These are phyloP conservation scores for Florisuga fusca DNA, from an alignment of 2,797 vertebrate species.

Conservation along the genomic window DNA sequence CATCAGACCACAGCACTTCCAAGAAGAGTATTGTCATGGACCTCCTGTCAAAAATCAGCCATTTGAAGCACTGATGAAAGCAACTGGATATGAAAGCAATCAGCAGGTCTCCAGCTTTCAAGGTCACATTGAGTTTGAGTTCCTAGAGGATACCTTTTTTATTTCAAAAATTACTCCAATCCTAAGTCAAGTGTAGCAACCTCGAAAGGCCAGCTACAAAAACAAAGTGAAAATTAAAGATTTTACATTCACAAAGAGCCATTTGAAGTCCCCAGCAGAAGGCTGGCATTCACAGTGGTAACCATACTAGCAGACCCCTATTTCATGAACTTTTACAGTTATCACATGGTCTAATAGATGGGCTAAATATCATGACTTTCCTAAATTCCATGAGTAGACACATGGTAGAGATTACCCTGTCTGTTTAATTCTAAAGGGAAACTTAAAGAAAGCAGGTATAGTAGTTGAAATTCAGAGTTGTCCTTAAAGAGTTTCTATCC, in stretches of 20 bases:
- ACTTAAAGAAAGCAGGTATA: not conserved
- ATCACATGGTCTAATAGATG: not conserved
- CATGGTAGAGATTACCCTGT: not conserved
- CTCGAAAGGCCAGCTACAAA: not conserved
- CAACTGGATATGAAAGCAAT: not conserved
- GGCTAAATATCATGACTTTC: not conserved
- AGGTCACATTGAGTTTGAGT: not conserved
- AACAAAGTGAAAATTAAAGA: not conserved
- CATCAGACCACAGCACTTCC: not conserved
- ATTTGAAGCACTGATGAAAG: not conserved
- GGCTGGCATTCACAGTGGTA: not conserved
- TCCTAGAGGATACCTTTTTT: not conserved
- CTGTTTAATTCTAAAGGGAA: not conserved
- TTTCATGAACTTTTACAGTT: not conserved
- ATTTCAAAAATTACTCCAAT: not conserved
- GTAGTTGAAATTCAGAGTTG: not conserved
- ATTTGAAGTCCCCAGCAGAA: not conserved
- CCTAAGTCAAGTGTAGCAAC: not conserved
- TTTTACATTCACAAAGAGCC: not conserved
- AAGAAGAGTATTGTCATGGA: not conserved
- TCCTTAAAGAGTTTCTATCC: not conserved
- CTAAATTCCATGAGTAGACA: not conserved
- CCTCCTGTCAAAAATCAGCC: not conserved
- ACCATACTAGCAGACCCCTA: not conserved
- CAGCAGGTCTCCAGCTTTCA: not conserved